Evolutionary conservation across 2,888 invertebrate species (phyloP).

Genomic region (Dyspetes luteomarginatus): DNA sequence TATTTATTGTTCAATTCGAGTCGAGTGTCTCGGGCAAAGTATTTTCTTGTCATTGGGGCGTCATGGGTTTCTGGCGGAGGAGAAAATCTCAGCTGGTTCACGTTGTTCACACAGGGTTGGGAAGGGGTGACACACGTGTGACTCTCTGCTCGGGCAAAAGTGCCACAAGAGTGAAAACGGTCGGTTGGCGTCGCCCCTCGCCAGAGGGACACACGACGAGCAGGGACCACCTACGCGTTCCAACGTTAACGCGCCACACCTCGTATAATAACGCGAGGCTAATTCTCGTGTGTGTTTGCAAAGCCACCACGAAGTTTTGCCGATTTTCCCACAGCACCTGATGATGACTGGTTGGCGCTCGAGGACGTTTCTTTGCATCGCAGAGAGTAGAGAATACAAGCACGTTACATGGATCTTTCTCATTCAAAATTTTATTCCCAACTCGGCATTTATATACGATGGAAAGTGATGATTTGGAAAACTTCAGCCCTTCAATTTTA

Average conservation of each 20-base stretch:
- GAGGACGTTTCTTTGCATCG: background rate
- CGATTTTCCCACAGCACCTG: conserved; percentile 71
- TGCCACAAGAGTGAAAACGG: background rate
- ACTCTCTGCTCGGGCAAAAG: conserved; percentile 43
- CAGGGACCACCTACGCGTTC: conserved; percentile 77
- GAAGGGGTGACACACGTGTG: conserved; percentile 4
- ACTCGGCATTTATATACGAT: too few relatives aligned
- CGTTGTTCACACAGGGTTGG: conserved; percentile 41
- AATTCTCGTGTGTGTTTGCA: conserved; percentile 66
- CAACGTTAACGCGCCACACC: conserved; percentile 76
- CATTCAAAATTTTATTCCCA: too few relatives aligned
- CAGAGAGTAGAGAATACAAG: too few relatives aligned
- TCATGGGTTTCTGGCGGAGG: conserved; percentile 41
- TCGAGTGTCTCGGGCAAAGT: conserved; percentile 13
- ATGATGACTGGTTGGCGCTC: conserved; percentile 76
- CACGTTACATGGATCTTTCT: too few relatives aligned
- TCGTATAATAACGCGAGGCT: conserved; percentile 79
- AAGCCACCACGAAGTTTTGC: conserved; percentile 66
- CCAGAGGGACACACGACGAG: conserved; percentile 48
- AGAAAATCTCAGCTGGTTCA: conserved; percentile 32
- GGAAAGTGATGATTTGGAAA: too few relatives aligned
- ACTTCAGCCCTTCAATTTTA: too few relatives aligned
- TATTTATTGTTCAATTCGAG: background rate
- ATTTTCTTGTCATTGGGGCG: conserved; percentile 27
- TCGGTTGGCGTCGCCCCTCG: conserved; percentile 38